A percentile compares a stretch with the other conserved stretches of the same genome.
Conservation (phyloP, 1,140 invertebrate genomes). For the Pygmarrhopalites habei region DNA sequence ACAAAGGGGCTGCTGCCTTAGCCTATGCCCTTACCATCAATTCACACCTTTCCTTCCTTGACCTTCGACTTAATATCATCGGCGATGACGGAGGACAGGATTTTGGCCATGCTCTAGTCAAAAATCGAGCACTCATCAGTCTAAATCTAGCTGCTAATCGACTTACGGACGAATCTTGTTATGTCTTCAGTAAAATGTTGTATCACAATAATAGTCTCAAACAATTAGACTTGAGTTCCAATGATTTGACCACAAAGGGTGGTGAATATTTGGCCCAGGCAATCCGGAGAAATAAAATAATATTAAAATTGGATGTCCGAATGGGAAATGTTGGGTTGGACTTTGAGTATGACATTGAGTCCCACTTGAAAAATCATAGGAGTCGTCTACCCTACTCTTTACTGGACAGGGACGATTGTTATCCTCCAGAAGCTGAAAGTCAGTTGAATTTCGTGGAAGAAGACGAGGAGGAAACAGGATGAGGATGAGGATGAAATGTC, state of each 20-base stretch:
- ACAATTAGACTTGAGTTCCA: constrained; percentile 27
- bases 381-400: not conserved
- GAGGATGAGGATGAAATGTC: constrained; percentile 11
- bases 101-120: constrained; percentile 23
- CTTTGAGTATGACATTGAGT: constrained; percentile 14
- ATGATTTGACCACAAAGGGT: constrained; percentile 18
- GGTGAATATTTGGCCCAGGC: constrained; percentile 17
- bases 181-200: constrained; percentile 28
- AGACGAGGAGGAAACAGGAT: constrained; percentile 12
- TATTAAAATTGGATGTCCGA: constrained; percentile 12
- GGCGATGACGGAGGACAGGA: constrained; percentile 16
- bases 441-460: not conserved
- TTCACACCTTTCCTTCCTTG: constrained; percentile 9
- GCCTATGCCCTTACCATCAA: constrained; percentile 31
- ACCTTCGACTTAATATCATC: constrained; percentile 28
- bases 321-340: constrained; percentile 3
- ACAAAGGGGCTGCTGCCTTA: constrained; percentile 30
- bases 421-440: constrained; percentile 6
- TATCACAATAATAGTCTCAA: constrained; percentile 16
- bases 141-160: constrained; percentile 21
- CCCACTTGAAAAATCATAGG: constrained; percentile 19
- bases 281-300: constrained; percentile 15
- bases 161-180: not conserved
- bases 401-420: constrained; percentile 16
- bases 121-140: constrained; percentile 10